Percentiles rank a stretch among this genome's conserved stretches.
Conservation (phyloP, 2,113 vertebrate genomes). For the Triplophysa rosa region DNA sequence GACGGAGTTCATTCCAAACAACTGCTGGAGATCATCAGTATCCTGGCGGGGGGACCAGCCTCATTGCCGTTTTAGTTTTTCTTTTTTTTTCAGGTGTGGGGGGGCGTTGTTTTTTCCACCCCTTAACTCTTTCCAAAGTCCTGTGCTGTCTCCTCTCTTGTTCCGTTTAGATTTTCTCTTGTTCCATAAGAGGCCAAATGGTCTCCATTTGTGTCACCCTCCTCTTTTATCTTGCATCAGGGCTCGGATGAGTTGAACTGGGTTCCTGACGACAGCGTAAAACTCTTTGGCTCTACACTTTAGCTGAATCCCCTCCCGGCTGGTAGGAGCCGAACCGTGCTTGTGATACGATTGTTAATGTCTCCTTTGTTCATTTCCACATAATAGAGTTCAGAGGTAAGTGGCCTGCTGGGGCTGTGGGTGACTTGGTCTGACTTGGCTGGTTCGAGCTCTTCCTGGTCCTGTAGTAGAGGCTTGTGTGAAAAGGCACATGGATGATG, state of each 20-base stretch:
- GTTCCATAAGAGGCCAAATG: neutral
- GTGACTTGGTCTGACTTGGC: slow-evolving; percentile 57
- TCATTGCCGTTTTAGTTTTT: slow-evolving; percentile 1
- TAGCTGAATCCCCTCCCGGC: neutral
- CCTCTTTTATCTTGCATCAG: slow-evolving; percentile 46
- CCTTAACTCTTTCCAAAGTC: slow-evolving; percentile 57
- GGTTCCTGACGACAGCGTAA: slow-evolving; percentile 25
- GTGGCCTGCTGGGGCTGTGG: slow-evolving; percentile 38
- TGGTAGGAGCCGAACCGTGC: neutral
- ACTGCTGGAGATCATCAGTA: slow-evolving; percentile 71
- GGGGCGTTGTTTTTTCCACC: slow-evolving; percentile 44
- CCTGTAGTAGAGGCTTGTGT: slow-evolving; percentile 4
- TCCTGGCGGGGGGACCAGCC: slow-evolving; percentile 49
- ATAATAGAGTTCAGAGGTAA: slow-evolving; percentile 59
- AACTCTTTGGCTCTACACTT: slow-evolving; percentile 4
- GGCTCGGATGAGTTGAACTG: slow-evolving; percentile 15
- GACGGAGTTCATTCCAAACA: slow-evolving; percentile 68
- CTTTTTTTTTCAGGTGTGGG: slow-evolving; percentile 40
- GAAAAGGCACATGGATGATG: slow-evolving; percentile 13
- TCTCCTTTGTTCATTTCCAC: slow-evolving; percentile 50
- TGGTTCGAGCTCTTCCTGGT: slow-evolving; percentile 27
- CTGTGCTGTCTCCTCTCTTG: slow-evolving; percentile 38
- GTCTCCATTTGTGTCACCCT: slow-evolving; percentile 43
- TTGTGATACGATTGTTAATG: slow-evolving; percentile 51
- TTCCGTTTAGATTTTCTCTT: neutral